Conservation (phyloP, 2,888 invertebrate species). For the Meiosimyza platycephala region DNA sequence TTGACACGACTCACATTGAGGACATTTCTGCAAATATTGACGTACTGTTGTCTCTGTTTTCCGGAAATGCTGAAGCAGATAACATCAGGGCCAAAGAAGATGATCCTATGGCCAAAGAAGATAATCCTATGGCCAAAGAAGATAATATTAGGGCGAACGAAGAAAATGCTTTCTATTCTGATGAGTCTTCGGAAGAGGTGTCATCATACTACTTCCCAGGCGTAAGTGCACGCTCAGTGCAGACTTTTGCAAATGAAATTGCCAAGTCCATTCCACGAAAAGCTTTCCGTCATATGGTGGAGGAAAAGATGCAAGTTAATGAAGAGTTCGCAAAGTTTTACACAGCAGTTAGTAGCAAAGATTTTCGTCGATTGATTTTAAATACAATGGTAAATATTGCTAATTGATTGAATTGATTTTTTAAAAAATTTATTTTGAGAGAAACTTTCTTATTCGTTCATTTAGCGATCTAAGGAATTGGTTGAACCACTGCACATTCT, state of each 20-base stretch:
- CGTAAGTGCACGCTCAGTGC: constrained; percentile 45
- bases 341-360: constrained; percentile 39
- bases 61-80: not conserved
- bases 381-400: constrained; percentile 3
- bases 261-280: constrained; percentile 45
- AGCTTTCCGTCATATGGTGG: constrained; percentile 41
- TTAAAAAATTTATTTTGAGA: not conserved
- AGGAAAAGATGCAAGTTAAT: not conserved
- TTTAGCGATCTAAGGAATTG: not conserved
- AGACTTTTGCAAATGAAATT: constrained; percentile 49
- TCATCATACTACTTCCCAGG: not conserved
- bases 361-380: constrained; percentile 42
- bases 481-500: not conserved
- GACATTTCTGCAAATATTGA: not conserved
- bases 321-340: constrained; percentile 50
- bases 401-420: not conserved
- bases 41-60: not conserved
- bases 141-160: no score
- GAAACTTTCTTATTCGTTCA: no score
- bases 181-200: no score
- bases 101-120: no score
- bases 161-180: no score
- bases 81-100: no score
- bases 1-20: not conserved
- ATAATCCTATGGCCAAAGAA: no score